Evolutionary conservation across 2,888 invertebrate species (phyloP).

Genomic region (Blomia tropicalis): DNA sequence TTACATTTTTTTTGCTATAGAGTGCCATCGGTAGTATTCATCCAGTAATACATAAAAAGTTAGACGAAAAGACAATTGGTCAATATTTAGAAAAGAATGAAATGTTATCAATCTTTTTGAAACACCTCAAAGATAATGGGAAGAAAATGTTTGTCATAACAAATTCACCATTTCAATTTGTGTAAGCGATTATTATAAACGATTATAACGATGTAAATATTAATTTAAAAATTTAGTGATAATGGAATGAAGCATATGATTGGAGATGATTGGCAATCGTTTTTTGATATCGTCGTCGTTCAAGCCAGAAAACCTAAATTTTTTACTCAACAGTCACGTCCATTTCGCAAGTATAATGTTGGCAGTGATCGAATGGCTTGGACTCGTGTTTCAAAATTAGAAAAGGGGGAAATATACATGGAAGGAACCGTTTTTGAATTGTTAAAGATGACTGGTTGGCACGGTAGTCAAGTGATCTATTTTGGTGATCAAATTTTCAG

Average conservation of each 20-base stretch:
- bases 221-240: constrained; percentile 44
- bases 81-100: constrained; percentile 57
- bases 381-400: constrained; percentile 70
- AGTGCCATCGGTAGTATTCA: constrained; percentile 72
- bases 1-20: constrained; percentile 38
- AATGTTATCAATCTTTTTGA: constrained; percentile 55
- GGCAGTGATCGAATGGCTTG: constrained; percentile 64
- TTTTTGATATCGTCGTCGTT: constrained; percentile 83
- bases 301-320: constrained; percentile 90
- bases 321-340: constrained; percentile 71
- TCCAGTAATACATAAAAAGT: constrained; percentile 72
- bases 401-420: constrained; percentile 76
- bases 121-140: constrained; percentile 51
- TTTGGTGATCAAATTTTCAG: constrained; percentile 97
- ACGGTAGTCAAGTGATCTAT: constrained; percentile 75
- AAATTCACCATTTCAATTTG: constrained; percentile 88
- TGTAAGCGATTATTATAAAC: constrained; percentile 39
- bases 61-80: constrained; percentile 51
- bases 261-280: constrained; percentile 70
- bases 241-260: constrained; percentile 77
- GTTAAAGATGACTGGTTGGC: constrained; percentile 79
- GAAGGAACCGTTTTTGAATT: constrained; percentile 89
- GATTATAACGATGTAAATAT: background rate
- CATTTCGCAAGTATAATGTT: constrained; percentile 72
- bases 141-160: constrained; percentile 89